phyloP scores from a whole-genome alignment of 2,113 vertebrate species.

The Trogon melanurus region DNA sequence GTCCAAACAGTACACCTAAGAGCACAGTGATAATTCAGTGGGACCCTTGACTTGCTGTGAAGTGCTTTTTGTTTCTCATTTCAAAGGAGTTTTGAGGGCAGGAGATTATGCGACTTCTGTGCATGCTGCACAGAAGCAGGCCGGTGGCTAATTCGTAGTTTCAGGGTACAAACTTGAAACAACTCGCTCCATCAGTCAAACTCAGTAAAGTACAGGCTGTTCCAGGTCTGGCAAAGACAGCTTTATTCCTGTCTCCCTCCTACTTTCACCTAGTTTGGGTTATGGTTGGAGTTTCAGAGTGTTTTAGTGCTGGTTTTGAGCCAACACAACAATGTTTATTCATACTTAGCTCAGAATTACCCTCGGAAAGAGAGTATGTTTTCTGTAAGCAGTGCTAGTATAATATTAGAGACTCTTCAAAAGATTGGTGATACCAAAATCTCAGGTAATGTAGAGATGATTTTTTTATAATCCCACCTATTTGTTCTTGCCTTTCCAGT shows the following conservation, averaged over 20 bases:
- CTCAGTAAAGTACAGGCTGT: background rate
- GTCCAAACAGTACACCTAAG: fast-evolving
- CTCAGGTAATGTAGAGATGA: background rate
- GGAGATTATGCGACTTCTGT: background rate
- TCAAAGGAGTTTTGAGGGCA: background rate
- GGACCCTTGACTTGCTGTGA: background rate
- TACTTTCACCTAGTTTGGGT: background rate
- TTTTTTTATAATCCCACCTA: background rate
- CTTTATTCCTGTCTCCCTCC: background rate
- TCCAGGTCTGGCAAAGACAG: background rate
- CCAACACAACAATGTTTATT: background rate
- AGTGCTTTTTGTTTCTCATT: background rate
- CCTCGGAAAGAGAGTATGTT: background rate
- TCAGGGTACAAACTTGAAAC: background rate
- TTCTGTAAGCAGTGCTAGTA: background rate
- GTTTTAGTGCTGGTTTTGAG: background rate
- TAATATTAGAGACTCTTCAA: background rate
- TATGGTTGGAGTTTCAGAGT: background rate
- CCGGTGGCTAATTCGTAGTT: background rate
- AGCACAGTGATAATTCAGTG: background rate
- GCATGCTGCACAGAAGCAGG: background rate
- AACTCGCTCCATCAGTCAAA: fast-evolving
- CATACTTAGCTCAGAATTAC: background rate
- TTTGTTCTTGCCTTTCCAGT: background rate
- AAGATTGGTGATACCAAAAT: background rate